phyloP scores from a whole-genome alignment of 2,113 vertebrate genomes.

The Pyrgilauda ruficollis region DNA sequence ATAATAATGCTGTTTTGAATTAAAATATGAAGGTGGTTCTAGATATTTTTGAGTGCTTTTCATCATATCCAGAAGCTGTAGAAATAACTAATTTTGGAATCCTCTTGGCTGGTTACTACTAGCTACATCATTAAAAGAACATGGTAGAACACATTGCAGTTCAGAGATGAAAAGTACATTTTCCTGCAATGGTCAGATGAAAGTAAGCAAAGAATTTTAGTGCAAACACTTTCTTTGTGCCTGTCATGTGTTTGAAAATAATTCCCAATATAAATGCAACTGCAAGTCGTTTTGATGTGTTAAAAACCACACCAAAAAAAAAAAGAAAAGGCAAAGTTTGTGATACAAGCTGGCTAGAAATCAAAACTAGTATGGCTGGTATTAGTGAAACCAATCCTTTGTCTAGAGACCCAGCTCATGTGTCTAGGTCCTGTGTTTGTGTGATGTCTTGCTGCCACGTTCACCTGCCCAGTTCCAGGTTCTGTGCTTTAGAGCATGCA shows the following conservation, averaged over 20 bases:
- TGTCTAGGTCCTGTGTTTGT: background rate
- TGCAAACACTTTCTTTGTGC: background rate
- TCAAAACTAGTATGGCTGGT: background rate
- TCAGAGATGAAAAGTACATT: background rate
- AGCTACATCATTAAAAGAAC: background rate
- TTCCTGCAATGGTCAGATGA: background rate
- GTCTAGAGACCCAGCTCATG: background rate
- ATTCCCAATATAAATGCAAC: background rate
- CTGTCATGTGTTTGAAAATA: background rate
- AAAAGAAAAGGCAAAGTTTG: background rate
- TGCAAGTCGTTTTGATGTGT: background rate
- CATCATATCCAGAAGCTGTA: background rate
- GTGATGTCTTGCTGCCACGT: accelerated
- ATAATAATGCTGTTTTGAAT: background rate
- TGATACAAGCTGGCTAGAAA: background rate
- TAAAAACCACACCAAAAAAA: background rate
- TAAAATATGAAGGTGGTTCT: background rate
- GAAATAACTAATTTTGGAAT: background rate
- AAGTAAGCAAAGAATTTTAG: background rate
- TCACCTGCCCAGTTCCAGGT: background rate
- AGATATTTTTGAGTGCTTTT: background rate
- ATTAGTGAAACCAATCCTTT: background rate
- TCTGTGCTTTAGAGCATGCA: background rate
- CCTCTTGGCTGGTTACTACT: background rate
- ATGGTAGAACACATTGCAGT: background rate